A percentile compares a stretch with the other conserved stretches of the same genome.
phyloP scores from a whole-genome alignment of 1,140 invertebrate species.

The Zaprionus capensis region DNA sequence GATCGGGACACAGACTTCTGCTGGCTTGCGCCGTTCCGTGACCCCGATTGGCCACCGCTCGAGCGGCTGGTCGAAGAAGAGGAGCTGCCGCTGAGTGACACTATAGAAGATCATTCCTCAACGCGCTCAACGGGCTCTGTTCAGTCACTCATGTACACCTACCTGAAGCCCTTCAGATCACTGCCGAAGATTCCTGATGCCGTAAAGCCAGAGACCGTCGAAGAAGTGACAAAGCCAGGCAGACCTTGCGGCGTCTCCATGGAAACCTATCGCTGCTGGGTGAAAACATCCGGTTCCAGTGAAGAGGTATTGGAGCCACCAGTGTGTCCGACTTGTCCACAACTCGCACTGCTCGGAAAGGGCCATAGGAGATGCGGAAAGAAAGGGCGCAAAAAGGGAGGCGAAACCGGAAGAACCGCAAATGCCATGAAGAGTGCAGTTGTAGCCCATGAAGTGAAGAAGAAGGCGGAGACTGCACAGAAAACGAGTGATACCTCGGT shows the following conservation, averaged over 20 bases:
- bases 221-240: not conserved
- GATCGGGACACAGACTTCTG: constrained; percentile 67
- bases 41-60: constrained; percentile 6
- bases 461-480: not conserved
- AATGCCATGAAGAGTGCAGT: not conserved
- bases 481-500: too few relatives aligned
- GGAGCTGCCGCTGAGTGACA: not conserved
- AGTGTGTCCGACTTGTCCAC: not conserved
- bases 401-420: not conserved
- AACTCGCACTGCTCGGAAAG: not conserved
- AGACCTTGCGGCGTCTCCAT: constrained; percentile 45
- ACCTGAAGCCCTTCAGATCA: constrained; percentile 45
- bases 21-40: constrained; percentile 58
- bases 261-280: constrained; percentile 58
- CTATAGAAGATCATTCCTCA: not conserved
- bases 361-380: not conserved
- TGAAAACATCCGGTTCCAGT: not conserved
- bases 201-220: not conserved
- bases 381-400: not conserved
- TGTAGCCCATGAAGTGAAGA: not conserved
- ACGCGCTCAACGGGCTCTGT: not conserved
- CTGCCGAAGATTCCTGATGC: not conserved
- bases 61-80: not conserved
- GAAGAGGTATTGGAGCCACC: not conserved
- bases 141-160: constrained; percentile 37